These are phyloP conservation scores for Cynocephalus volans DNA, from an alignment of 2,113 vertebrate genomes.

Conservation along the genomic window DNA sequence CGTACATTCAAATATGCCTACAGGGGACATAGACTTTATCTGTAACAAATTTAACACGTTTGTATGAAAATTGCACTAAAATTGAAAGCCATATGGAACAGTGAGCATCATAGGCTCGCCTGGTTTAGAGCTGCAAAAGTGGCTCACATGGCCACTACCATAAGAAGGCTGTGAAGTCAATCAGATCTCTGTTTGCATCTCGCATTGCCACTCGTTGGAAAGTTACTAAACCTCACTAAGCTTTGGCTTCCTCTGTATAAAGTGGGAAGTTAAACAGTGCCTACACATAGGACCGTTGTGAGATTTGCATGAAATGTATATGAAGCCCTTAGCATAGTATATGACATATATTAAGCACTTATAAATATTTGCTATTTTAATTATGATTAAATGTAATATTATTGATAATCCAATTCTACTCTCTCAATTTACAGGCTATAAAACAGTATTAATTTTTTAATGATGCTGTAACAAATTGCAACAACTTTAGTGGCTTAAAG, in stretches of 20 bases:
- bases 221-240: background rate
- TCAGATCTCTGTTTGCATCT: background rate
- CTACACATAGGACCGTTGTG: background rate
- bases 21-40: background rate
- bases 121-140: background rate
- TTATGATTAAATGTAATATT: background rate
- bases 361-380: background rate
- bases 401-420: background rate
- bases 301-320: background rate
- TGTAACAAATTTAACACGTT: background rate
- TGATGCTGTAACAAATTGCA: background rate
- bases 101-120: background rate
- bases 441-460: conserved; percentile 6
- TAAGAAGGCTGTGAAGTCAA: background rate
- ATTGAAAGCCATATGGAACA: background rate
- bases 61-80: conserved; percentile 30
- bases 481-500: background rate
- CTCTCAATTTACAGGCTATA: background rate
- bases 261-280: background rate
- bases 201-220: background rate
- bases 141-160: background rate
- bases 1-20: background rate
- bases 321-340: background rate
- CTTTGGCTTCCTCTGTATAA: background rate
- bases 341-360: background rate